A percentile compares a stretch with the other conserved stretches of the same genome.
Evolutionary conservation across 2,797 vertebrate species (phyloP).

Genomic region (Fringilla coelebs): DNA sequence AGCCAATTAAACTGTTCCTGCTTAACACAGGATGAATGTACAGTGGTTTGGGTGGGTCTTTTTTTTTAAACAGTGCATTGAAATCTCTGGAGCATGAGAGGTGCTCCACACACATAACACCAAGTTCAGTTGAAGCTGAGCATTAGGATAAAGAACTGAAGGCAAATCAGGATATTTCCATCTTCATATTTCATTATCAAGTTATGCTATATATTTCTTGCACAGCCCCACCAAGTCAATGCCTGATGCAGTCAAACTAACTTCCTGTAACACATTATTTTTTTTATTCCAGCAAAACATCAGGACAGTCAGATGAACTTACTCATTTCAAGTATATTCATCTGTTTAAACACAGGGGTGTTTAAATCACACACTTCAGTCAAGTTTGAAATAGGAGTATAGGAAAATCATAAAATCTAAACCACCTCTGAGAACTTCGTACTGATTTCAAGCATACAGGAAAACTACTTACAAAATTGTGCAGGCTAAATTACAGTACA

Average conservation of each 20-base stretch:
- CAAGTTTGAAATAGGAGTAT: background rate
- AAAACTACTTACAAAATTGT: background rate
- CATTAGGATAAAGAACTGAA: background rate
- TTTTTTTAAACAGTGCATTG: background rate
- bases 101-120: background rate
- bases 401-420: background rate
- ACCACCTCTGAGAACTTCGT: background rate
- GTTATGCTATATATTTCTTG: background rate
- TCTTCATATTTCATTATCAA: background rate
- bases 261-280: background rate
- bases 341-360: background rate
- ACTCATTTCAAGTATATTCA: background rate
- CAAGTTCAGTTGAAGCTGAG: background rate
- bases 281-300: background rate
- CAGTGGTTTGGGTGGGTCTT: background rate
- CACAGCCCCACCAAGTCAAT: background rate
- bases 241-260: background rate
- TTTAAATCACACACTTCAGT: background rate
- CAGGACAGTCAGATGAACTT: background rate
- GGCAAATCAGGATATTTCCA: background rate
- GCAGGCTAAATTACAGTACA: background rate
- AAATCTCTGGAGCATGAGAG: background rate
- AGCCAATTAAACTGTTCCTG: background rate
- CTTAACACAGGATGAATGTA: background rate
- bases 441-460: slow-evolving; percentile 46